Percentiles rank a stretch among this genome's conserved stretches.
phyloP scores from a whole-genome alignment of 2,888 invertebrate genomes.

The Cataglyphis altisquamis region DNA sequence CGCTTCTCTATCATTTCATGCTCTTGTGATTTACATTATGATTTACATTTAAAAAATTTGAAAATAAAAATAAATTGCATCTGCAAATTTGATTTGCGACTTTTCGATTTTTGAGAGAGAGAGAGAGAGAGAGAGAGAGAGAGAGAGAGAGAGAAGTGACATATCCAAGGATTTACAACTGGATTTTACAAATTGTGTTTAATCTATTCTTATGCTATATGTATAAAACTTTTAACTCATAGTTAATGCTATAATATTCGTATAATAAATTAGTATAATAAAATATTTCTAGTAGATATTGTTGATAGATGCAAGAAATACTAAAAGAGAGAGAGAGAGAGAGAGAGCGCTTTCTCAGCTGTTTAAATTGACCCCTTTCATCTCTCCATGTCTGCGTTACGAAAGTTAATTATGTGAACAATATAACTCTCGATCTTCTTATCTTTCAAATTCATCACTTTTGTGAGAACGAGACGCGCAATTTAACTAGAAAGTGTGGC shows the following conservation, averaged over 20 bases:
- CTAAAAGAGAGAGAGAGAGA: neutral
- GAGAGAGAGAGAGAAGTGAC: neutral
- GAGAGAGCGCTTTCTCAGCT: neutral
- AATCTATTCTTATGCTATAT: neutral
- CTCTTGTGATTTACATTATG: neutral
- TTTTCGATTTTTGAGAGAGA: neutral
- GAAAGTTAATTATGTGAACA: constrained; percentile 35
- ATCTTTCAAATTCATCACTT: constrained; percentile 18
- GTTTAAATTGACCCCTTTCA: neutral
- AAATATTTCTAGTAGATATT: neutral
- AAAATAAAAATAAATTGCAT: neutral
- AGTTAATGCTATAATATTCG: neutral
- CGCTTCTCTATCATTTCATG: neutral
- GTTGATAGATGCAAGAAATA: neutral
- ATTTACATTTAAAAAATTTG: constrained; percentile 21
- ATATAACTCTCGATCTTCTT: constrained; percentile 30
- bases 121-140: neutral
- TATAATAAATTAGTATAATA: too few relatives aligned
- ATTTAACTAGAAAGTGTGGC: constrained; percentile 31
- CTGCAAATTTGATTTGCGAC: neutral
- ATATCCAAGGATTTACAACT: neutral
- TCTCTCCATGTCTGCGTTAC: neutral
- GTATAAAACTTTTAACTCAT: neutral
- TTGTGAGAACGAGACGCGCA: neutral
- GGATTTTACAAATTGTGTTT: neutral